Evolutionary conservation across 2,888 invertebrate genomes (phyloP).

Genomic region (Chaetoderma sp.): DNA sequence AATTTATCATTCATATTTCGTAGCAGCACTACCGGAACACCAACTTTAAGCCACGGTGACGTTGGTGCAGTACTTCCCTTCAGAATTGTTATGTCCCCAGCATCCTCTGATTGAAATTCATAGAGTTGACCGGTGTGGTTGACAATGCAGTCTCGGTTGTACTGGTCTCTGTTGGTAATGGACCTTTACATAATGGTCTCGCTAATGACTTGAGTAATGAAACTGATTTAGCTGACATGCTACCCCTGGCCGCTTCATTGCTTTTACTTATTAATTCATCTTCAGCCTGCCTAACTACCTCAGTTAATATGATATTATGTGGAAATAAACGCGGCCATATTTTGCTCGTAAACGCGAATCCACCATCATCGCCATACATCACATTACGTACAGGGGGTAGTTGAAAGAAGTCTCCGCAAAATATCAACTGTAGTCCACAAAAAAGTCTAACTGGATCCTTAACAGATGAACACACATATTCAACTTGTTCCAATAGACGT

Average conservation of each 20-base stretch:
- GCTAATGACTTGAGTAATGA: not conserved
- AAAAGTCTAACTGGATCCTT: not conserved
- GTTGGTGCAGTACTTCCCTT: not conserved
- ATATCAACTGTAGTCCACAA: not conserved
- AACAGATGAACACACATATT: not conserved
- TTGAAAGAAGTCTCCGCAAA: not conserved
- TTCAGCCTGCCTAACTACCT: not conserved
- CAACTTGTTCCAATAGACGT: not conserved
- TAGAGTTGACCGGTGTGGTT: not conserved
- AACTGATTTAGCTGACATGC: constrained; percentile 5
- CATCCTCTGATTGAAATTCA: constrained; percentile 1
- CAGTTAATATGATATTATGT: not conserved
- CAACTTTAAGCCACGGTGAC: not conserved
- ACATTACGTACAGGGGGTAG: not conserved
- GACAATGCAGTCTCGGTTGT: not conserved
- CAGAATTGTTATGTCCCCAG: not conserved
- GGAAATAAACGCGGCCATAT: not conserved
- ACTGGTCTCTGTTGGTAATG: not conserved
- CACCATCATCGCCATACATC: not conserved
- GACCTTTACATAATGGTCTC: not conserved
- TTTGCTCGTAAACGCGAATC: not conserved
- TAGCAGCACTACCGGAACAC: constrained; percentile 1
- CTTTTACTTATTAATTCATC: not conserved
- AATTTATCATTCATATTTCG: not conserved
- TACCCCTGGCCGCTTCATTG: constrained; percentile 3